phyloP scores from a whole-genome alignment of 1,140 invertebrate genomes.

The Stratiolaelaps scimitus region DNA sequence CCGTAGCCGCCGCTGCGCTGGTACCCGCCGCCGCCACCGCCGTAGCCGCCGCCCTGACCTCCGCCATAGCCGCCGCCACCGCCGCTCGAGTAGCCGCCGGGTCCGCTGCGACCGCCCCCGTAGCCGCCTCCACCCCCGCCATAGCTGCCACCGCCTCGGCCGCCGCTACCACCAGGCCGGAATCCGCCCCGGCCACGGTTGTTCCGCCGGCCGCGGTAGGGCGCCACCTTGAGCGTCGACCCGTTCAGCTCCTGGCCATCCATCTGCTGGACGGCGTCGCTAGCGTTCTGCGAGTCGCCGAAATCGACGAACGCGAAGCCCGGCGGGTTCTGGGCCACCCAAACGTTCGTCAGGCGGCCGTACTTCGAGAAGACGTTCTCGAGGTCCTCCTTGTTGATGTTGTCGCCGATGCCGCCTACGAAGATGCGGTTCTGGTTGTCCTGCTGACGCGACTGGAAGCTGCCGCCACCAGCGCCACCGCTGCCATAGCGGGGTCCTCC shows the following conservation, averaged over 20 bases:
- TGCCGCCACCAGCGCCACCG: conserved; percentile 1
- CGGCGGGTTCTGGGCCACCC: conserved; percentile 50
- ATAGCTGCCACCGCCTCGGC: conserved; percentile 27
- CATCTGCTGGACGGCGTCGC: conserved; percentile 45
- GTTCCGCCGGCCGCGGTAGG: conserved; percentile 33
- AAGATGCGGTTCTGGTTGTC: conserved; percentile 35
- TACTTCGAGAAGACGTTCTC: conserved; percentile 47
- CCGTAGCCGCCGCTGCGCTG: conserved; percentile 26
- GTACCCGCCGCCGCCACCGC: conserved; percentile 32
- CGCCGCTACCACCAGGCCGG: conserved; percentile 32
- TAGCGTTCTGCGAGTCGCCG: conserved; percentile 49
- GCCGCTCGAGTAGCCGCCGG: conserved; percentile 30
- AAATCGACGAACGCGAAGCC: conserved; percentile 52
- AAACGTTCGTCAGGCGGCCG: conserved; percentile 48
- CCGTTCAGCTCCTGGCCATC: conserved; percentile 42
- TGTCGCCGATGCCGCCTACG: conserved; percentile 37
- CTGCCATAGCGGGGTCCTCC: conserved; percentile 23
- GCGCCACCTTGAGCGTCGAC: conserved; percentile 36
- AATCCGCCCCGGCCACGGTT: conserved; percentile 19
- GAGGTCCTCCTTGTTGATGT: conserved; percentile 38
- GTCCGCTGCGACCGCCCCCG: conserved; percentile 29
- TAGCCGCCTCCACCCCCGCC: conserved; percentile 25
- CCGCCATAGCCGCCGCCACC: conserved; percentile 31
- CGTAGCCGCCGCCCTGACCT: conserved; percentile 32
- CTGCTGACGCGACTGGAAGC: conserved; percentile 21